phyloP scores from a whole-genome alignment of 2,113 vertebrate species.

The Podiceps cristatus region DNA sequence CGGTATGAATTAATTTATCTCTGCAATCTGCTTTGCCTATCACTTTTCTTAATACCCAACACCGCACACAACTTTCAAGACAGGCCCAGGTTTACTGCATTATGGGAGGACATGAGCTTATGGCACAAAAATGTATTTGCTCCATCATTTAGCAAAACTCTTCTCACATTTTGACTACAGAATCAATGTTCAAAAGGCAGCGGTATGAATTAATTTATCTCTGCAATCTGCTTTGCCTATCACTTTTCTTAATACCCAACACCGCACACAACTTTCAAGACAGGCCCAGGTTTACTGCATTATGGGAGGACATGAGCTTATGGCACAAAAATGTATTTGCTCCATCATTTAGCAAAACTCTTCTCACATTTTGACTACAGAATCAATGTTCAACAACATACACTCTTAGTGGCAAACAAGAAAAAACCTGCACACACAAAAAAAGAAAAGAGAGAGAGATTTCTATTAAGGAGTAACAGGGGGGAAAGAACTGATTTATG shows the following conservation, averaged over 20 bases:
- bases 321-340: background rate
- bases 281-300: background rate
- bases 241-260: slow-evolving; percentile 4
- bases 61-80: background rate
- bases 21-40: slow-evolving; percentile 16
- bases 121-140: background rate
- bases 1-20: background rate
- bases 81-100: background rate
- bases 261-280: background rate
- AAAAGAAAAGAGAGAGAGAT: background rate
- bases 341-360: background rate
- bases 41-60: slow-evolving; percentile 4
- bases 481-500: background rate
- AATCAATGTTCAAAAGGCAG: background rate
- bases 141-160: background rate
- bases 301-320: background rate
- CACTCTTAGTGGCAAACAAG: background rate
- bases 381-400: background rate
- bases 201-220: no score
- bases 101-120: background rate
- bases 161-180: background rate
- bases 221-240: slow-evolving; percentile 16
- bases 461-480: background rate
- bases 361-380: background rate
- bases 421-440: background rate